Evolutionary conservation across 2,113 vertebrate species (phyloP), one percentile per base, ranked within the genome.

Genomic region (Petroica traversi): DNA sequence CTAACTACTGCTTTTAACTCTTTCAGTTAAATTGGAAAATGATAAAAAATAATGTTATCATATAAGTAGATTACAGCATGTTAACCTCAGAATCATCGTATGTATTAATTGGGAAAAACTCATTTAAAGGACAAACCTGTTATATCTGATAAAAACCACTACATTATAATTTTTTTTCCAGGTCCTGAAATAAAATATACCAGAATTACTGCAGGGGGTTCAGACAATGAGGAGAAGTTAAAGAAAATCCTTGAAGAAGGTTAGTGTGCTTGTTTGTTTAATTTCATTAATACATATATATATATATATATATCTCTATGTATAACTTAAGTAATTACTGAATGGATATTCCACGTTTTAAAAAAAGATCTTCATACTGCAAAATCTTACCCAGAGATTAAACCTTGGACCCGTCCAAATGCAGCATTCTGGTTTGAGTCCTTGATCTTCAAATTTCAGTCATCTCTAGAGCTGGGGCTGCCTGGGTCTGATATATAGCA

Each of bases 131-230:
- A 3, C 5, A 46, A 46, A 34, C 8, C 1, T 64, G 3, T 19
- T 73, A 29, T 52, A 73, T 73, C 6, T 31, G 11, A 36, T 29
- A 55, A 41, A 96, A 78, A 2, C 25, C 11, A 41, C 5, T 59
- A 13, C 51, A 28, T 80, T 13, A 33, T 7, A 45, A 10, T 8
- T n/a, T 43, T 33, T 92, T 45, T 63, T 85, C 73, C 69, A 98
- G 98, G 98, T 83, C 98, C 98, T 85, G 98, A 98, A 97, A 97
- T 98, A 95, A 98, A 98, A 97, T 98, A 98, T 12, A 98, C 98
- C 36, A 96, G 96, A 83, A 98, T 98, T 93, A 98, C 98, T 71
- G 83, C 98, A 67, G 97, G 97, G 63, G 74, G 87, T 41, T 52
- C 92, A 89, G 97, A 98, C 41, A 92, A 97, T 46, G 98, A 97